Percentiles rank a stretch among this genome's conserved stretches.
These are phyloP conservation scores for Champsocephalus gunnari DNA, from an alignment of 2,797 vertebrate genomes.

Conservation along the genomic window DNA sequence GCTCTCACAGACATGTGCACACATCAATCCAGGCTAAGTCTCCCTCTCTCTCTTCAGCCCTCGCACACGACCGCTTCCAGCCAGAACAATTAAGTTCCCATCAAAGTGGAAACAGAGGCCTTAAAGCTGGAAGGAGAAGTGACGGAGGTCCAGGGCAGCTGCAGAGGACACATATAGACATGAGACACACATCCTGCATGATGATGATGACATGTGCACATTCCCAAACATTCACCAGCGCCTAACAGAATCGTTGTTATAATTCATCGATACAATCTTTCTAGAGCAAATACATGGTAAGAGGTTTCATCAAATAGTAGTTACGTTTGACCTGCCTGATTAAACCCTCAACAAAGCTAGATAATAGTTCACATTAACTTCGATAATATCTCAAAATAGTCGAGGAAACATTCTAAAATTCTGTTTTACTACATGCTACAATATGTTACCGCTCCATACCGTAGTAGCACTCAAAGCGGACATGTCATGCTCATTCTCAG, in stretches of 20 bases:
- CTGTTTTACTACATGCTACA: too few relatives aligned
- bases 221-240: not conserved
- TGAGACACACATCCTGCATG: constrained; percentile 27
- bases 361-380: not conserved
- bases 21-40: constrained; percentile 40
- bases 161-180: constrained; percentile 51
- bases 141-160: constrained; percentile 35
- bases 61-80: constrained; percentile 69
- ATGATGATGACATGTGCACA: not conserved
- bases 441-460: too few relatives aligned
- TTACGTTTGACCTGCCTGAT: not conserved
- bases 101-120: constrained; percentile 68
- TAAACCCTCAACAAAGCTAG: not conserved
- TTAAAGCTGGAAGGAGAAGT: constrained; percentile 47
- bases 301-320: not conserved
- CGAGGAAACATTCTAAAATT: not conserved
- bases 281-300: not conserved
- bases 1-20: constrained; percentile 1
- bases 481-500: too few relatives aligned
- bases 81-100: constrained; percentile 74
- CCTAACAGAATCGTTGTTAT: too few relatives aligned
- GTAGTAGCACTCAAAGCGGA: too few relatives aligned
- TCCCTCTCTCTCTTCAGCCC: constrained; percentile 54
- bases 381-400: not conserved
- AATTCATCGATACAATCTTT: too few relatives aligned